A percentile compares a stretch with the other conserved stretches of the same genome.
Evolutionary conservation across 2,113 vertebrate genomes (phyloP).

Genomic region (Phyllostomus discolor): DNA sequence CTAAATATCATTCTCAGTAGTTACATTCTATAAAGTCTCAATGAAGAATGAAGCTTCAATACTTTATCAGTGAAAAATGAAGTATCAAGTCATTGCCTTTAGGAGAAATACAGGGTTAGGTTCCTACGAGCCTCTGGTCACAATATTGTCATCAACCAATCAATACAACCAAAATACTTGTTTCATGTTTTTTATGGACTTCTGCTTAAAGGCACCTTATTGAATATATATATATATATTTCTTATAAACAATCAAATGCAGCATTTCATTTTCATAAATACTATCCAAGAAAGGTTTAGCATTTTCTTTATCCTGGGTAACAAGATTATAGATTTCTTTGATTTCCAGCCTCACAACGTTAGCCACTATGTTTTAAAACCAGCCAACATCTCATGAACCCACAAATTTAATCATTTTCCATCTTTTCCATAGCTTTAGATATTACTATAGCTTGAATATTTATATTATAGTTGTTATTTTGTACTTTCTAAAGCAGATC

Average conservation of each 20-base stretch:
- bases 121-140: not conserved
- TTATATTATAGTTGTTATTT: not conserved
- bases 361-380: not conserved
- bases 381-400: not conserved
- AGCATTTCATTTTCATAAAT: not conserved
- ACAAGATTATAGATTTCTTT: not conserved
- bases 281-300: not conserved
- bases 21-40: not conserved
- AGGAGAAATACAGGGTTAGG: not conserved
- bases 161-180: not conserved
- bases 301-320: not conserved
- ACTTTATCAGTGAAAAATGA: not conserved
- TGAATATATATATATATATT: not conserved
- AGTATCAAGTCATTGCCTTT: not conserved
- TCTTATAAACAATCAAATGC: not conserved
- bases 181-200: not conserved
- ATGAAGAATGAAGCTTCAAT: not conserved
- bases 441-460: not conserved
- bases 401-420: not conserved
- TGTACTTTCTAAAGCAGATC: not conserved
- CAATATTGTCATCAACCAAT: not conserved
- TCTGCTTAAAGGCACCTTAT: not conserved
- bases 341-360: not conserved
- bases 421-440: not conserved
- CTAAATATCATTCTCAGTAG: not conserved